Conservation (phyloP, 2,113 vertebrate genomes). For the Petrocephalus zakoni region DNA sequence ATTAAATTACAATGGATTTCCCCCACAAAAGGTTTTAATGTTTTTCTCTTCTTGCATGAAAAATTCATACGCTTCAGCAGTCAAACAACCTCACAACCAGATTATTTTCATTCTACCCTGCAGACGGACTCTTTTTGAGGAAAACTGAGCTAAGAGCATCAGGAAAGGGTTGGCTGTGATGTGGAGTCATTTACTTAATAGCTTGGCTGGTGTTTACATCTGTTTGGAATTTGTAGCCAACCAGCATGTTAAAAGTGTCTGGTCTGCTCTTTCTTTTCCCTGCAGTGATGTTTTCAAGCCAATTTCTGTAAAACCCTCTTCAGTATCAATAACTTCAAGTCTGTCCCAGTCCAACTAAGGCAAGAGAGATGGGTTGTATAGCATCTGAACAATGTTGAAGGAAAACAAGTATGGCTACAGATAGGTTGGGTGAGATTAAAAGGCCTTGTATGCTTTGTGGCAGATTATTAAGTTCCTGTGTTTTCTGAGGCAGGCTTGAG, state of each 20-base stretch:
- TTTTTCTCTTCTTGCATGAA: slow-evolving; percentile 1
- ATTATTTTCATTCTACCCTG: not conserved
- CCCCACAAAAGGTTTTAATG: not conserved
- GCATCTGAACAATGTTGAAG: slow-evolving; percentile 28
- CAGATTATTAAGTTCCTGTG: slow-evolving; percentile 24
- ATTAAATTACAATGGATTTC: not conserved
- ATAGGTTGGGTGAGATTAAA: slow-evolving; percentile 29
- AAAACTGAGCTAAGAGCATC: slow-evolving; percentile 35
- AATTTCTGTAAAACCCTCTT: slow-evolving; percentile 19
- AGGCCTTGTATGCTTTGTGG: not conserved
- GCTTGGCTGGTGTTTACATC: slow-evolving; percentile 52
- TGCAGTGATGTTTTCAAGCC: not conserved
- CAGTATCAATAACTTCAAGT: slow-evolving; percentile 15
- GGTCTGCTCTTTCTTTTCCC: slow-evolving; percentile 22
- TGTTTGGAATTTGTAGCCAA: slow-evolving; percentile 48
- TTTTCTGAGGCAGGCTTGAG: slow-evolving; percentile 28
- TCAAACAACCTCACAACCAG: slow-evolving; percentile 2
- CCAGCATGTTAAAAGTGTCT: slow-evolving; percentile 40
- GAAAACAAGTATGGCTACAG: slow-evolving; percentile 23
- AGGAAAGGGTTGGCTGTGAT: slow-evolving; percentile 47
- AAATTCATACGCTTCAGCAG: not conserved
- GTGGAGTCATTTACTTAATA: slow-evolving; percentile 51
- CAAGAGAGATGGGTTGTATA: slow-evolving; percentile 14
- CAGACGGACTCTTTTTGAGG: slow-evolving; percentile 1
- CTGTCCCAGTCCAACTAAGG: not conserved